Base-by-base conservation (phyloP, 1,140 invertebrate genomes). In the Nylanderia fulva region DNA sequence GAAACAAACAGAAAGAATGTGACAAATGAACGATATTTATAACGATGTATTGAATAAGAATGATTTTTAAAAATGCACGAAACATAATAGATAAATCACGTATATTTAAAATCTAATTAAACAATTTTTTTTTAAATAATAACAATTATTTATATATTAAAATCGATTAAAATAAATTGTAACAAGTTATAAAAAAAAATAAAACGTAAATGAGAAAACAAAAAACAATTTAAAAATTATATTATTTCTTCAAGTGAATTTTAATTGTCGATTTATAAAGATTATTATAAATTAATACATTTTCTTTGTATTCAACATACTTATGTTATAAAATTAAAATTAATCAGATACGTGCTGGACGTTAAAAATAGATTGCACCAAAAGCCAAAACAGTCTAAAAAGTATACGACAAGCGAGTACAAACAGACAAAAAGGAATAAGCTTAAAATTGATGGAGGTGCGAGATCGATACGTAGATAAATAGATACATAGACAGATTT, bases 401-500 rank as follows among this genome's bases (percentile, higher is more conserved):
- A 29, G 18, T 24, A 29, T n/a, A 45, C 42, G 0, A 48, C 60
- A 36, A 66, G 61, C n/a, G 15, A 42, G 36, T 24, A 66, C 9
- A 66, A 77, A 52, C 21, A 64, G 2, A 7, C 4, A 27, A 52
- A 77, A 79, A 79, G 39, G 15, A n/a, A 8, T 15, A 52, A 79
- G 42, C 13, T 66, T 79, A 39, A 79, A 79, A 79, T 79, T 79
- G 75, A 79, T 79, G 75, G 29, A 68, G 45, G 75, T 68, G 42
- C 42, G n/a, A 79, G 42, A 79, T 79, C 61, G 75, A 79, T 79
- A 79, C 1, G 29, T 66, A 79, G 75, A 79, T 79, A 79, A 79
- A 79, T 79, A 79, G 75, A 68, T 79, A 79, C 75, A 79, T 54
- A 68, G 75, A 68, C 61, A 79, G 61, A 79, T 48, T 48, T 79